Percentiles rank a stretch among this genome's conserved stretches.
Conservation (phyloP, 2,797 vertebrate species). For the Telmatherina bonti region DNA sequence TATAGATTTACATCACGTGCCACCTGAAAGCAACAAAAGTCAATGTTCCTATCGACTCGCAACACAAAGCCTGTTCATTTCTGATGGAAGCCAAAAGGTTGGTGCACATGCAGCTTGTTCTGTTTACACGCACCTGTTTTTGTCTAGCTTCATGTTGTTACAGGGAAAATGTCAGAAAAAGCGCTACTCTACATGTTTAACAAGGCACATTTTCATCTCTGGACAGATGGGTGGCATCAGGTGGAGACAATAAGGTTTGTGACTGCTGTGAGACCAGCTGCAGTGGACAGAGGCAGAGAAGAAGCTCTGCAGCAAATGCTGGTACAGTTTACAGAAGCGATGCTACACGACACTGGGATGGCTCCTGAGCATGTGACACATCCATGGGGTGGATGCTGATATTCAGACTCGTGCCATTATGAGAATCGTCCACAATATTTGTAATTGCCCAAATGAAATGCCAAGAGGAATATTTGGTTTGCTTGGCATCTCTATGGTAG, state of each 20-base stretch:
- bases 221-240: slow-evolving; percentile 79
- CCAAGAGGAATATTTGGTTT: too few species aligned
- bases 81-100: slow-evolving; percentile 65
- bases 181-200: background rate
- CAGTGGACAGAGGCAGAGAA: slow-evolving; percentile 29
- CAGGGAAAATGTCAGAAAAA: background rate
- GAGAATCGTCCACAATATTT: background rate
- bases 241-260: slow-evolving; percentile 77
- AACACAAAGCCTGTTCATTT: slow-evolving; percentile 75
- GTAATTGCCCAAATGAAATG: background rate
- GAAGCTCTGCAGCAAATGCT: slow-evolving; percentile 47
- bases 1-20: slow-evolving; percentile 76
- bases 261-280: slow-evolving; percentile 73
- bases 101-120: background rate
- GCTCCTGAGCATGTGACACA: slow-evolving; percentile 8
- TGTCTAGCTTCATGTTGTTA: background rate
- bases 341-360: slow-evolving; percentile 14
- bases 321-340: slow-evolving; percentile 45
- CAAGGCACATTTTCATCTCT: background rate
- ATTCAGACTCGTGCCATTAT: background rate
- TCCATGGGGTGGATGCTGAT: background rate
- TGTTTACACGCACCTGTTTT: too few species aligned
- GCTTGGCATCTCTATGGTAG: too few species aligned
- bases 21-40: slow-evolving; percentile 52
- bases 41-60: slow-evolving; percentile 41